phyloP scores from a whole-genome alignment of 1,140 invertebrate genomes.

The Aphaenogaster ashmeadi region DNA sequence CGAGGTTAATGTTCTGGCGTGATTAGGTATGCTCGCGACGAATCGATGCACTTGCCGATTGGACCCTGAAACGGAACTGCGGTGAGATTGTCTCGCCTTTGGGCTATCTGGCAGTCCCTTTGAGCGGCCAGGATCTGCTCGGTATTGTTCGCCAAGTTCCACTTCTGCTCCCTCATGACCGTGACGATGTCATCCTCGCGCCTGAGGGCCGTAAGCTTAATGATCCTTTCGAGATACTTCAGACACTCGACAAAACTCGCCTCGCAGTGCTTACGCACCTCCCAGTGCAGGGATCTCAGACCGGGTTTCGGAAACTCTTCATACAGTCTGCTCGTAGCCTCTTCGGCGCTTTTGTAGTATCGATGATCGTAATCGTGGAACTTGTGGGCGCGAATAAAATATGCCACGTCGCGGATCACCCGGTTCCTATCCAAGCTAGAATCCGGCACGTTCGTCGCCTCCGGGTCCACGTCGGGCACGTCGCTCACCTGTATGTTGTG shows the following conservation, averaged over 20 bases:
- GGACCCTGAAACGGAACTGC: conserved; percentile 88
- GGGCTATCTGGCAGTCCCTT: conserved; percentile 85
- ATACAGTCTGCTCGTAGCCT: conserved; percentile 81
- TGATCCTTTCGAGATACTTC: conserved; percentile 87
- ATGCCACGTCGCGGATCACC: conserved; percentile 88
- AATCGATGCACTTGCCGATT: conserved; percentile 76
- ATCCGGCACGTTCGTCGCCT: conserved; percentile 64
- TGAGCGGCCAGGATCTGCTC: conserved; percentile 84
- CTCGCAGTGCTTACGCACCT: conserved; percentile 88
- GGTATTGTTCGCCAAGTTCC: conserved; percentile 80
- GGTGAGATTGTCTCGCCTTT: conserved; percentile 83
- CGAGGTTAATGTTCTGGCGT: conserved; percentile 10
- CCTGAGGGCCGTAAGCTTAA: conserved; percentile 80
- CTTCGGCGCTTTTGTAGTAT: conserved; percentile 78
- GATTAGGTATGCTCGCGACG: not conserved
- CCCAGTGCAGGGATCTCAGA: conserved; percentile 88
- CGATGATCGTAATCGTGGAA: conserved; percentile 89
- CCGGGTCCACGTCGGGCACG: conserved; percentile 68
- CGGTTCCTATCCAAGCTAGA: conserved; percentile 76
- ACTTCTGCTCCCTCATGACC: conserved; percentile 85
- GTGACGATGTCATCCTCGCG: conserved; percentile 87
- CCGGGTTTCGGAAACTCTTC: conserved; percentile 87
- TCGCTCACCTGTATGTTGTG: conserved; percentile 75
- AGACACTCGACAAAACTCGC: conserved; percentile 87
- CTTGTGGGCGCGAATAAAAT: conserved; percentile 89